phyloP scores from a whole-genome alignment of 2,113 vertebrate species.

The Carassius auratus region DNA sequence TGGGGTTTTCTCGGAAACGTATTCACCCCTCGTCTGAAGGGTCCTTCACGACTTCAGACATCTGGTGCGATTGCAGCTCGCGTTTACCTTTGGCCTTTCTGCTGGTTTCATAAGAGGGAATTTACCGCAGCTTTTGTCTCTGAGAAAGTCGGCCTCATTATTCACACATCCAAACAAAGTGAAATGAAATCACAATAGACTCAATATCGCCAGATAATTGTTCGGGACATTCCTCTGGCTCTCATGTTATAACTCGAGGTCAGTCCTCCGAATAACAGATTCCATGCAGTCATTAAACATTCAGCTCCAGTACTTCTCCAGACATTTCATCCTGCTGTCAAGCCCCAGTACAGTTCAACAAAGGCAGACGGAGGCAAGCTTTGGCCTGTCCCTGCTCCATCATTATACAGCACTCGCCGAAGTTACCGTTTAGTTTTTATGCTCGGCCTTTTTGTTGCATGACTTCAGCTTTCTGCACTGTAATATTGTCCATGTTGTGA shows the following conservation, averaged over 20 bases:
- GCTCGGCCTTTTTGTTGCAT: background rate
- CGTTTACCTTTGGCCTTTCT: constrained; percentile 4
- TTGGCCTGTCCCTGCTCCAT: constrained; percentile 37
- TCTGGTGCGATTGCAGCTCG: background rate
- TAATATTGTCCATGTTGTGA: background rate
- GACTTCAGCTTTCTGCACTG: background rate
- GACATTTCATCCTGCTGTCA: background rate
- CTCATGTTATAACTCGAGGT: background rate
- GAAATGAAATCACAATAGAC: background rate
- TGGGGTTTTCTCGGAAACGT: background rate
- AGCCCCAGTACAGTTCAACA: constrained; percentile 34
- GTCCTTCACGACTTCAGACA: constrained; percentile 13
- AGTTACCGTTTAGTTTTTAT: background rate
- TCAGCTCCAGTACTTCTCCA: background rate
- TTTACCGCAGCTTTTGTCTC: background rate
- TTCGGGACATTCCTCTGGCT: constrained; percentile 18
- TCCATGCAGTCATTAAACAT: constrained; percentile 25
- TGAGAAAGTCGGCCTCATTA: background rate
- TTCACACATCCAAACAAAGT: background rate
- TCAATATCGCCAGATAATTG: constrained; percentile 1
- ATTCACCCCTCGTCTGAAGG: background rate
- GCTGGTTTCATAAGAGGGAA: background rate
- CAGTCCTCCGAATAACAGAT: constrained; percentile 4
- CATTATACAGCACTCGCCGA: background rate
- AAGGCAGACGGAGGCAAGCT: constrained; percentile 48